Evolutionary conservation across 2,888 invertebrate genomes (phyloP), one percentile per base, ranked within the genome.

Genomic region (Trachelus tabidus): DNA sequence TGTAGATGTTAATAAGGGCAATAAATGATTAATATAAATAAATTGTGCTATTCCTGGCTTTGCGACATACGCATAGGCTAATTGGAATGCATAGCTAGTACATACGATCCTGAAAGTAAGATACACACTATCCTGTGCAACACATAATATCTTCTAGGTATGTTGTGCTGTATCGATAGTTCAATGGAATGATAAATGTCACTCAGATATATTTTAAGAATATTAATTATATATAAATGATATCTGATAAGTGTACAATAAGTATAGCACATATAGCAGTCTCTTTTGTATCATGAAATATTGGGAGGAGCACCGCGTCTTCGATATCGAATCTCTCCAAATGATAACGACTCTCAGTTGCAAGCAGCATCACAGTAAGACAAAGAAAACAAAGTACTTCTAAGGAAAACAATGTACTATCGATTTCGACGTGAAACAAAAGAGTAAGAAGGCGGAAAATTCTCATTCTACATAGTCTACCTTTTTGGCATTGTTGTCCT

Each of bases 401-500:
- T 68, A 15, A 68, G 68, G 68, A 68, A 85, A 78, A 77, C 79
- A 84, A 76, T 77, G 37, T 80, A 71, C 75, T 9, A 56, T 56
- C 56, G 56, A 56, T 23, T 56, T 56, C 56, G 23, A 56, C 56
- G 56, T 56, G 56, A 56, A 56, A 56, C 56, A 56, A 79, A 77
- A 77, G 68, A 80, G 68, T 71, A 71, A 71, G 71, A 71, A 71
- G 71, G 71, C 71, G 71, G 31, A 71, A 9, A 71, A 68, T 75
- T 75, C 79, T 81, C 79, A 76, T 81, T 34, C 84, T 82, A 80
- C 80, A 73, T 79, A 84, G 77, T 83, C 86, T 88, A 90, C 90
- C 90, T 90, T 90, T 87, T 90, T 90, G 78, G 83, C 75, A 88
- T 87, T 85, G 86, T 83, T 85, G 84, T 90, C 90, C 83, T 90